Evolutionary conservation across 2,797 vertebrate species (phyloP).

Genomic region (Pogoniulus pusillus): DNA sequence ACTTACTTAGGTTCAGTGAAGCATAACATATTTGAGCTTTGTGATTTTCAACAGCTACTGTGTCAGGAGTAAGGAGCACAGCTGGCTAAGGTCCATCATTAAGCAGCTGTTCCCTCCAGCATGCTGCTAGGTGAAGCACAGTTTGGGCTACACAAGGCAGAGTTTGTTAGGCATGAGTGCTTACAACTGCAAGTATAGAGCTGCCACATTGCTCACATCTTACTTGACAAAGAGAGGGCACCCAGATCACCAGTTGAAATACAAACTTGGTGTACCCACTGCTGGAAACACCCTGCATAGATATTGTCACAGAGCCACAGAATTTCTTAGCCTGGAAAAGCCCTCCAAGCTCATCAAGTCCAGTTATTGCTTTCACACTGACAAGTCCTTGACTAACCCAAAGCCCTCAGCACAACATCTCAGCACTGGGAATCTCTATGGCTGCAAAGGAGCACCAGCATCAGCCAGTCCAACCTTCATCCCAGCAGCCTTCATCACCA

Average conservation of each 20-base stretch:
- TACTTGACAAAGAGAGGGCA: not conserved
- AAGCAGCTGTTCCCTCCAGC: not conserved
- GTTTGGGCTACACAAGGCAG: slow-evolving; percentile 17
- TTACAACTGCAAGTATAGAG: not conserved
- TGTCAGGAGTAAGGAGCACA: not conserved
- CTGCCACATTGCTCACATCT: slow-evolving; percentile 50
- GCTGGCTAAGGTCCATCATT: not conserved
- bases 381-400: no score
- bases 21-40: not conserved
- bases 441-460: no score
- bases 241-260: not conserved
- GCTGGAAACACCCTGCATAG: not conserved
- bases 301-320: no score
- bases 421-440: no score
- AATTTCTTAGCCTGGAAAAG: no score
- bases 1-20: not conserved
- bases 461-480: no score
- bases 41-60: not conserved
- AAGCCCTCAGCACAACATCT: no score
- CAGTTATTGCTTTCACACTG: no score
- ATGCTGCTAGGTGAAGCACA: not conserved
- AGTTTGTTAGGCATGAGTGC: slow-evolving; percentile 23
- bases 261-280: not conserved
- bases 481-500: no score
- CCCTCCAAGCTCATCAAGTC: no score